Evolutionary conservation across 2,797 vertebrate species (phyloP).

Genomic region (Microcaecilia unicolor): DNA sequence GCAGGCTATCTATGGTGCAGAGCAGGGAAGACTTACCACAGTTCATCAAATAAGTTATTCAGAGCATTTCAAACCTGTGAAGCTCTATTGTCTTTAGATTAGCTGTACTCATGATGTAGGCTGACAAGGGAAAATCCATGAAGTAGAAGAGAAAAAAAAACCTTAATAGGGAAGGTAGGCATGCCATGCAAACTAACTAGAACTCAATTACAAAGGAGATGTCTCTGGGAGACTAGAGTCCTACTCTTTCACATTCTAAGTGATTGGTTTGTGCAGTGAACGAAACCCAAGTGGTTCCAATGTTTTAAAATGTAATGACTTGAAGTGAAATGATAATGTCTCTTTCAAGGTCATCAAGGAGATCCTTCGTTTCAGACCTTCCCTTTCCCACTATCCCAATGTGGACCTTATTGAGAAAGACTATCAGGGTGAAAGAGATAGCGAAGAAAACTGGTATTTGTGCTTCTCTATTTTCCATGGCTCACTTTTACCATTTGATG

Average conservation of each 20-base stretch:
- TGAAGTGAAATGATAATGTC: constrained; percentile 24
- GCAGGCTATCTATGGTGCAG: neutral
- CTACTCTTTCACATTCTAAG: constrained; percentile 37
- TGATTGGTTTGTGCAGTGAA: constrained; percentile 35
- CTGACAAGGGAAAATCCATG: constrained; percentile 4
- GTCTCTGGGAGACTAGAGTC: constrained; percentile 20
- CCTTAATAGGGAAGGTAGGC: constrained; percentile 24
- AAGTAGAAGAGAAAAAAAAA: constrained; percentile 15
- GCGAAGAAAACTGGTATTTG: too few relatives aligned
- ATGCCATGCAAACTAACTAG: constrained; percentile 20
- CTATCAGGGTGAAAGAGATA: too few relatives aligned
- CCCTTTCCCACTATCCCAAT: too few relatives aligned
- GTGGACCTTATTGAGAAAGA: too few relatives aligned
- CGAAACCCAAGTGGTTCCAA: constrained; percentile 27
- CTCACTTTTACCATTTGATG: too few relatives aligned
- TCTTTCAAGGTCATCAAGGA: constrained; percentile 21
- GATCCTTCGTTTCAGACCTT: constrained; percentile 16
- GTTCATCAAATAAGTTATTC: neutral
- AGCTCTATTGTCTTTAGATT: constrained; percentile 15
- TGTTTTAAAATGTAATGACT: constrained; percentile 33
- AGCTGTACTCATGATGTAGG: constrained; percentile 14
- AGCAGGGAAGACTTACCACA: neutral
- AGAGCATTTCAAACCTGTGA: constrained; percentile 18
- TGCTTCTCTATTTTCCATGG: too few relatives aligned
- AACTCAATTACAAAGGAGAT: constrained; percentile 35